Percentiles rank a stretch among this genome's conserved stretches.
Evolutionary conservation across 2,797 vertebrate genomes (phyloP).

Genomic region (Kryptopterus vitreolus): DNA sequence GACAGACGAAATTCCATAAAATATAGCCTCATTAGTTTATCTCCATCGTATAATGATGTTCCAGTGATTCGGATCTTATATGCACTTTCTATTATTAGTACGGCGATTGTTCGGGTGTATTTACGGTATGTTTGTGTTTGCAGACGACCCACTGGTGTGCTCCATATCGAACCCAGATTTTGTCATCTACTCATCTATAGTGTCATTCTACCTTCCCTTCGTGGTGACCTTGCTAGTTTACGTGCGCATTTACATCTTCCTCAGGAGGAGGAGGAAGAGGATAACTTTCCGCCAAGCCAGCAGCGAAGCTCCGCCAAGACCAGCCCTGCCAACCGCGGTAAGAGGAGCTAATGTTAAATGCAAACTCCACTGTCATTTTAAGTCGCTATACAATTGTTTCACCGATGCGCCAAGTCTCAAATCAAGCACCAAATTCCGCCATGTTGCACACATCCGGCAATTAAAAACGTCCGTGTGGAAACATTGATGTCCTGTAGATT

Average conservation of each 20-base stretch:
- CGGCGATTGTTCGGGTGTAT: neutral
- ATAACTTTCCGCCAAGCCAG: slow-evolving; percentile 84
- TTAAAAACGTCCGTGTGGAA: too few relatives aligned
- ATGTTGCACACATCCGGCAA: too few relatives aligned
- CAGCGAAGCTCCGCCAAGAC: slow-evolving; percentile 74
- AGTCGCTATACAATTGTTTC: too few relatives aligned
- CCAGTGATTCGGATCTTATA: neutral
- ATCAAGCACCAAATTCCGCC: too few relatives aligned
- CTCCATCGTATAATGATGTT: neutral
- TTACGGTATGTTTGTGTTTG: slow-evolving; percentile 34
- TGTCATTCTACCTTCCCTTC: slow-evolving; percentile 94
- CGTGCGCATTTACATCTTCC: slow-evolving; percentile 88
- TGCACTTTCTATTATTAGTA: neutral
- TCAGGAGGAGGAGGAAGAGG: slow-evolving; percentile 86
- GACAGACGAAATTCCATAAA: neutral
- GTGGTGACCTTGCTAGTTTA: slow-evolving; percentile 90
- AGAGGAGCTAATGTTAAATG: slow-evolving; percentile 53
- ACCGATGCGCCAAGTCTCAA: too few relatives aligned
- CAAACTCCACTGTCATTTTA: too few relatives aligned
- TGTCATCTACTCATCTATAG: slow-evolving; percentile 92
- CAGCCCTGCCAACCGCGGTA: slow-evolving; percentile 70
- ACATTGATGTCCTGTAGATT: too few relatives aligned
- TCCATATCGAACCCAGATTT: slow-evolving; percentile 95
- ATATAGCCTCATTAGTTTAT: neutral
- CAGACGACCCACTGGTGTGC: slow-evolving; percentile 87